Evolutionary conservation across 2,888 invertebrate genomes (phyloP), one percentile per base, ranked within the genome.

Genomic region (Neocrepidodera transversa): DNA sequence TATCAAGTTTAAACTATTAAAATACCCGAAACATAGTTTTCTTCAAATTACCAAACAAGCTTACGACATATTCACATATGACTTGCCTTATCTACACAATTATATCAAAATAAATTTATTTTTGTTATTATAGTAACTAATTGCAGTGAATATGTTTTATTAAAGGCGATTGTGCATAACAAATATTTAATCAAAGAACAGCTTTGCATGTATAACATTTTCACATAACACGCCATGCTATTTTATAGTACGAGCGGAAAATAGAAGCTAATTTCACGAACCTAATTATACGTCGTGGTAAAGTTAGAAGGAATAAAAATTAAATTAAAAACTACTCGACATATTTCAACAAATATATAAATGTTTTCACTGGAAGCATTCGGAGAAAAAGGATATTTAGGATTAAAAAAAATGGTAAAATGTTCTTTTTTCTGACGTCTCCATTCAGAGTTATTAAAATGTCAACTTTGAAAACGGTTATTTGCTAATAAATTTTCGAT

Each of bases 181-280:
- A 52, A 58, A 58, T 58, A 51, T 52, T 51, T 45, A 58, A 43
- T 52, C 51, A 43, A 58, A 51, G 43, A 58, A 58, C 51, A 48
- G 32, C 45, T 51, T 58, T 45, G 57, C 51, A 45, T 58, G 51
- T 45, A 10, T 45, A 40, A 45, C 26, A 51, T 45, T 45, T 28
- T 52, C 36, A 7, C 16, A 8, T 45, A 35, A 26, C 51, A 58
- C 45, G 58, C 58, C 30, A 58, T 36, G 38, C 16, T 42, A 36
- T 45, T 50, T 45, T 17, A 40, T 32, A 26, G 18, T 32, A 43
- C 14, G 11, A 45, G 30, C 38, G 38, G 49, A 28, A 51, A 51
- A 45, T 52, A 36, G 20, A 43, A 36, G 18, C 49, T 50, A 57
- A 57, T 57, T 51, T 26, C 53, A 53, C 18, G 42, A 52, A 18